phyloP scores from a whole-genome alignment of 2,797 vertebrate genomes.

The Orestias chungarensis region DNA sequence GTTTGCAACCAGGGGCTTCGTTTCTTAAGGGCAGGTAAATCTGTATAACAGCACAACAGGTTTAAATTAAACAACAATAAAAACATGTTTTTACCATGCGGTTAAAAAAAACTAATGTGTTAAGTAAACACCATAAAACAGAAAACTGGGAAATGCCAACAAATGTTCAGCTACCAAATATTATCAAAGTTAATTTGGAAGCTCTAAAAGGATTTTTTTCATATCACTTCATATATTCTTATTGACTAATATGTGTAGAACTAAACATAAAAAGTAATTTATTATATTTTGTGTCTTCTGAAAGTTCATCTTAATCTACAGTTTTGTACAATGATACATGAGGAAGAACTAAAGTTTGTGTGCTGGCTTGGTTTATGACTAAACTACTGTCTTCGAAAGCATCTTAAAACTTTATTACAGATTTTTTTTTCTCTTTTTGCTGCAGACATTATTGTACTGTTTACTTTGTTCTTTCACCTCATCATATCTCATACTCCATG shows the following conservation, averaged over 20 bases:
- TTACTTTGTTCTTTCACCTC: conserved; percentile 15
- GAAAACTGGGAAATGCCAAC: neutral
- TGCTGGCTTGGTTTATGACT: neutral
- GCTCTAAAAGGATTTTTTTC: neutral
- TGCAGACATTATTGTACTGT: neutral
- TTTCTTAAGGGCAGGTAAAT: neutral
- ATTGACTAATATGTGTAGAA: neutral
- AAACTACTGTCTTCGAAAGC: neutral
- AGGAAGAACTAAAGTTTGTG: neutral
- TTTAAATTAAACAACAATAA: neutral
- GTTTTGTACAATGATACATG: neutral
- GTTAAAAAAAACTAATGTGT: neutral
- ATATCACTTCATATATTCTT: neutral
- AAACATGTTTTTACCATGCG: neutral
- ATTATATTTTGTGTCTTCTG: neutral
- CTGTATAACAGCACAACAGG: neutral
- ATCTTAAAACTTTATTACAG: neutral
- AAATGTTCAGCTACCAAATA: neutral
- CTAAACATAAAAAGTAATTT: neutral
- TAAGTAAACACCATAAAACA: neutral
- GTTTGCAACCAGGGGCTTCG: neutral
- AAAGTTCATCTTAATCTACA: neutral
- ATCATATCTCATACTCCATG: conserved; percentile 29
- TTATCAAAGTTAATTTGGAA: neutral
- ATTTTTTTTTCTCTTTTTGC: neutral